These are phyloP conservation scores for Oryctes rhinoceros DNA, from an alignment of 1,140 invertebrate species.

Conservation along the genomic window DNA sequence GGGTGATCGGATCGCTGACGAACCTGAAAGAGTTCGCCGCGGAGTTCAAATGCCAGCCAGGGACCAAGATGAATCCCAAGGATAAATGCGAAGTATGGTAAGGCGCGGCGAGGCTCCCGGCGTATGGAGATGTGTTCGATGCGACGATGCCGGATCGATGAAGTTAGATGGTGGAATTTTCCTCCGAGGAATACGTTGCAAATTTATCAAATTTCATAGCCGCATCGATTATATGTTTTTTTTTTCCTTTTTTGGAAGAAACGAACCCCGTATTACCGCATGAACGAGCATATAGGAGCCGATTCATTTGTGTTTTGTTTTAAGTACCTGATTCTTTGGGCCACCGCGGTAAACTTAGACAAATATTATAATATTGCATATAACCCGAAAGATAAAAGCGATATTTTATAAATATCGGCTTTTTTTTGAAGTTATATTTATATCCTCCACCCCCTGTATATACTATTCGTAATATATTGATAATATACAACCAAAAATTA, in stretches of 20 bases:
- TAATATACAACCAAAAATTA: neutral
- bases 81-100: conserved; percentile 96
- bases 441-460: neutral
- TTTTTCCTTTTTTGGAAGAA: neutral
- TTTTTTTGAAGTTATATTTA: neutral
- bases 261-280: neutral
- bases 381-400: neutral
- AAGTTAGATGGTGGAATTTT: neutral
- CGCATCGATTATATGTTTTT: too few relatives aligned
- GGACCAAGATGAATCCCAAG: conserved; percentile 87
- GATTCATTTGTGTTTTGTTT: neutral
- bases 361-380: neutral
- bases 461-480: conserved; percentile 2
- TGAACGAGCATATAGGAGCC: neutral
- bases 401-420: conserved; percentile 33
- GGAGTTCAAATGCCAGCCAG: conserved; percentile 83
- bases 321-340: conserved; percentile 33
- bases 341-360: neutral
- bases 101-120: conserved; percentile 47
- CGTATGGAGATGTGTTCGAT: neutral
- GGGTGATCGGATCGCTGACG: conserved; percentile 89
- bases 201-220: too few relatives aligned
- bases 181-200: neutral
- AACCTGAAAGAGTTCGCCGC: conserved; percentile 89
- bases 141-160: neutral